These are phyloP conservation scores for Oxygymnocypris stewartii DNA, from an alignment of 2,113 vertebrate species.

Conservation along the genomic window DNA sequence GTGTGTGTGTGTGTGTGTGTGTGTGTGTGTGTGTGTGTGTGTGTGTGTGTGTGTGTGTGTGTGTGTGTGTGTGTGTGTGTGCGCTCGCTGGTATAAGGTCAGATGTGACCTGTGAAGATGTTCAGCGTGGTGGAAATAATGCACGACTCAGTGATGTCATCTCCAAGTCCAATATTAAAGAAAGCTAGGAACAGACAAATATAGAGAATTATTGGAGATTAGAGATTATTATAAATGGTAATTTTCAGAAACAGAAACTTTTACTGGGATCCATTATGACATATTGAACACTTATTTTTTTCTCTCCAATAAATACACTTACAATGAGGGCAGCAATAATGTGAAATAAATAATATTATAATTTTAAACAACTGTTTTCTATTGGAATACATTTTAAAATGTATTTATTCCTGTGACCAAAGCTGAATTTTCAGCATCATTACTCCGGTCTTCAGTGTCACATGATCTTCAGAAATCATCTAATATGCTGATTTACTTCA, in stretches of 20 bases:
- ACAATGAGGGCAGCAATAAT: neutral
- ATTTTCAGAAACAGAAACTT: neutral
- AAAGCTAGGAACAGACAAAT: neutral
- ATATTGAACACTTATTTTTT: neutral
- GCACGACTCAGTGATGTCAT: slow-evolving; percentile 17
- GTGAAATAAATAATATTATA: too few relatives aligned
- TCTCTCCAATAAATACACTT: neutral
- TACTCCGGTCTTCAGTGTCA: too few relatives aligned
- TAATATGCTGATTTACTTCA: too few relatives aligned
- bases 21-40: too few relatives aligned
- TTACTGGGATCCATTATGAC: neutral
- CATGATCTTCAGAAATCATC: too few relatives aligned
- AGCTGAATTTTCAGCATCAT: neutral
- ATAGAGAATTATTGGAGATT: too few relatives aligned
- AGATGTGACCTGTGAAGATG: slow-evolving; percentile 10
- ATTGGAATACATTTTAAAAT: too few relatives aligned
- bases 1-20: neutral
- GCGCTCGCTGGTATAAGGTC: neutral
- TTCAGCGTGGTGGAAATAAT: slow-evolving; percentile 16
- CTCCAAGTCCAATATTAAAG: neutral
- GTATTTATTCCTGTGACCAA: neutral
- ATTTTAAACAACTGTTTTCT: neutral
- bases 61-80: too few relatives aligned
- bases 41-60: too few relatives aligned
- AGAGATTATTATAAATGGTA: neutral